Evolutionary conservation across 2,888 invertebrate genomes (phyloP).

Genomic region (Pyrrhia umbra): DNA sequence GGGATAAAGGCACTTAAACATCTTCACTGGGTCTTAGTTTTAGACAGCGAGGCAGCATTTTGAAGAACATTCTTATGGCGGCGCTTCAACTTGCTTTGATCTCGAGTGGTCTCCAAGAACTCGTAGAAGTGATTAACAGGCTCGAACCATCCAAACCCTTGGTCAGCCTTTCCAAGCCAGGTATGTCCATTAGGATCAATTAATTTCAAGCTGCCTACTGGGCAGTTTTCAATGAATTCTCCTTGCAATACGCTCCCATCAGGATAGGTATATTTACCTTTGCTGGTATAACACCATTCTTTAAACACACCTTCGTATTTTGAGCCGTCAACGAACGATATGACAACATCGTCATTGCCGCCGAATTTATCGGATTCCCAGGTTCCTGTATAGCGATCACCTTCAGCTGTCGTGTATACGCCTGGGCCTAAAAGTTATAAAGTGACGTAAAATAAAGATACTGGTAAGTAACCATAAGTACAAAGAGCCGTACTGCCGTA

Average conservation of each 20-base stretch:
- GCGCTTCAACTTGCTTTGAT: slow-evolving; percentile 52
- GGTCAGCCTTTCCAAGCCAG: slow-evolving; percentile 87
- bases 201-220: slow-evolving; percentile 80
- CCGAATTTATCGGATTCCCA: slow-evolving; percentile 90
- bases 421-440: slow-evolving; percentile 84
- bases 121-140: slow-evolving; percentile 85
- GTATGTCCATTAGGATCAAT: slow-evolving; percentile 87
- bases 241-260: slow-evolving; percentile 85
- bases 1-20: background rate
- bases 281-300: slow-evolving; percentile 85
- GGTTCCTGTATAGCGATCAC: slow-evolving; percentile 88
- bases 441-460: slow-evolving; percentile 28
- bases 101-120: slow-evolving; percentile 73
- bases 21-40: background rate
- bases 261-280: slow-evolving; percentile 87
- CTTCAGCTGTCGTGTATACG: slow-evolving; percentile 90
- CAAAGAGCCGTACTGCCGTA: slow-evolving; percentile 56
- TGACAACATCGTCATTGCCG: slow-evolving; percentile 72
- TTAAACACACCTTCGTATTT: slow-evolving; percentile 86
- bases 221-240: slow-evolving; percentile 88
- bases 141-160: slow-evolving; percentile 80
- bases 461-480: slow-evolving; percentile 28
- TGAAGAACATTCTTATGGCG: slow-evolving; percentile 33
- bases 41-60: fast-evolving
- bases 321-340: slow-evolving; percentile 85